A percentile compares a stretch with the other conserved stretches of the same genome.
These are phyloP conservation scores for Nothura maculosa DNA, from an alignment of 2,797 vertebrate species.

Conservation along the genomic window DNA sequence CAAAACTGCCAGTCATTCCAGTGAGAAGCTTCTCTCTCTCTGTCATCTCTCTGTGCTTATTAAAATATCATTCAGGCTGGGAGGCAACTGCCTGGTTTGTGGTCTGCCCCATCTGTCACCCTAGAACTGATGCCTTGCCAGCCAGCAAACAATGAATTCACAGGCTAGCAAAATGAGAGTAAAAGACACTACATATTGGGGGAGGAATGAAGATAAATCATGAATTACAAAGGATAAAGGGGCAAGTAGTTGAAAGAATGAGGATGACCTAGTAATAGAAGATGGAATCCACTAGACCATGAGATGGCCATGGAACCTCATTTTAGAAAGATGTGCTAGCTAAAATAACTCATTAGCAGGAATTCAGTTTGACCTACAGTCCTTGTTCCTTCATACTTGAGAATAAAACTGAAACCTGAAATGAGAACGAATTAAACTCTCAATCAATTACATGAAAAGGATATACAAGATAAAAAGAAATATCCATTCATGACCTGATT, in stretches of 20 bases:
- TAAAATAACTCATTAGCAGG: background rate
- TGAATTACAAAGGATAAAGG: background rate
- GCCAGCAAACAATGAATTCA: constrained; percentile 52
- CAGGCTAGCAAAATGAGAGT: constrained; percentile 32
- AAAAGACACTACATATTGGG: background rate
- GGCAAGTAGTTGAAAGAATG: background rate
- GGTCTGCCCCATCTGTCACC: constrained; percentile 68
- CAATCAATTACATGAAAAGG: background rate
- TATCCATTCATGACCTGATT: background rate
- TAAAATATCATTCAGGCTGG: constrained; percentile 72
- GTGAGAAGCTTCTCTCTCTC: constrained; percentile 43
- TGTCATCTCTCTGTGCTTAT: constrained; percentile 72
- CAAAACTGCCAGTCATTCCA: constrained; percentile 68
- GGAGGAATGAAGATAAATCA: background rate
- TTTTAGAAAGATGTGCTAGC: background rate
- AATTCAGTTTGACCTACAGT: background rate
- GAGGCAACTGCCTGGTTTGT: constrained; percentile 56
- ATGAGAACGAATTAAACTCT: background rate
- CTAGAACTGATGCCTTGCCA: constrained; percentile 56
- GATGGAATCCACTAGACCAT: background rate
- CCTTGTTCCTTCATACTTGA: background rate
- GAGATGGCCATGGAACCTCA: background rate
- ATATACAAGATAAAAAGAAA: background rate
- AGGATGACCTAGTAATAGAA: background rate
- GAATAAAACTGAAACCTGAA: background rate